Evolutionary conservation across 2,888 invertebrate species (phyloP).

Genomic region (Nipponacmea schrenckii): DNA sequence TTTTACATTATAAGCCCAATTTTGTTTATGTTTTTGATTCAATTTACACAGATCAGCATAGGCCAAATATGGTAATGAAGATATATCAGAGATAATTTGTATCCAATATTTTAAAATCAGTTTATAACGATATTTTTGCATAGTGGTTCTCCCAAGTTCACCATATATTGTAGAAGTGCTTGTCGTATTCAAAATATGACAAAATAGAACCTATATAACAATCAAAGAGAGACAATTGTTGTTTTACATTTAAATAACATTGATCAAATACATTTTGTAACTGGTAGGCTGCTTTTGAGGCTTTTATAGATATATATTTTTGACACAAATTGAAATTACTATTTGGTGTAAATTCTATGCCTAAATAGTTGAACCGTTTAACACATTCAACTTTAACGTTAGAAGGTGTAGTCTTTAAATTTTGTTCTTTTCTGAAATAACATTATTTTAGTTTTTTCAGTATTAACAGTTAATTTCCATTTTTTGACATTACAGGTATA

Average conservation of each 20-base stretch:
- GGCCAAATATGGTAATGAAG: too few relatives aligned
- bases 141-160: not conserved
- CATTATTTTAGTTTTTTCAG: not conserved
- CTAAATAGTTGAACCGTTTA: not conserved
- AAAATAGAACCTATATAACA: not conserved
- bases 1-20: too few relatives aligned
- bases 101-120: not conserved
- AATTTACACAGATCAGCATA: too few relatives aligned
- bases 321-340: too few relatives aligned
- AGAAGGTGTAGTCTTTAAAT: not conserved
- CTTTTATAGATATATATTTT: too few relatives aligned
- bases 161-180: not conserved
- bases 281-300: not conserved
- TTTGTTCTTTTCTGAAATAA: not conserved
- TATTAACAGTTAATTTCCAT: not conserved
- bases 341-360: not conserved
- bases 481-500: not conserved
- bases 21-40: too few relatives aligned
- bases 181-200: not conserved
- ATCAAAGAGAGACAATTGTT: not conserved
- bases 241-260: not conserved
- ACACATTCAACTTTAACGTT: not conserved
- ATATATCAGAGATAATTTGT: not conserved
- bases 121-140: too few relatives aligned
- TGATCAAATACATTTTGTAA: not conserved